phyloP scores from a whole-genome alignment of 2,888 invertebrate genomes.

The Schizaphis graminum region DNA sequence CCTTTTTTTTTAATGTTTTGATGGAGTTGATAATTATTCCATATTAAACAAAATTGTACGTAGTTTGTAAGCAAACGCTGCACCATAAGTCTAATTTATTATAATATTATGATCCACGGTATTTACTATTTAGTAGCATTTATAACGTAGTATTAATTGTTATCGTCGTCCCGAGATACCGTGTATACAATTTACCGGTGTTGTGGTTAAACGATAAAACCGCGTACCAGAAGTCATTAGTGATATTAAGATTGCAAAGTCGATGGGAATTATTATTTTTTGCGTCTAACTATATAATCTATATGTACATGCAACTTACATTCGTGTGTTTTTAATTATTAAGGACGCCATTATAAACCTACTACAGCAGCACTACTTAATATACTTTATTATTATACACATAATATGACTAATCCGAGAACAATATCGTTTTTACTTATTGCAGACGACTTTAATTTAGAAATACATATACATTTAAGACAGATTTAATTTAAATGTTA shows the following conservation, averaged over 20 bases:
- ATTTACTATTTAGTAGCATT: neutral
- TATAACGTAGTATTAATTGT: neutral
- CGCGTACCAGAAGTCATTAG: neutral
- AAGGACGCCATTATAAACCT: neutral
- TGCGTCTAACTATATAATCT: neutral
- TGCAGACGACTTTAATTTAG: neutral
- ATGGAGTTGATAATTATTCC: neutral
- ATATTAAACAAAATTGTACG: neutral
- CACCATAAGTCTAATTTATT: neutral
- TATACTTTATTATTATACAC: neutral
- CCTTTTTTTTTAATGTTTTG: neutral
- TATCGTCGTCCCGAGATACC: neutral
- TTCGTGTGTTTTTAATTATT: neutral
- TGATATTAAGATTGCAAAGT: neutral
- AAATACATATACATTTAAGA: neutral
- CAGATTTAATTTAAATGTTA: neutral
- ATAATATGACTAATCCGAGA: neutral
- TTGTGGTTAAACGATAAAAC: neutral
- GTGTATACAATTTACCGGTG: neutral
- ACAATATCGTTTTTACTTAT: neutral
- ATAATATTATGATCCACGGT: neutral
- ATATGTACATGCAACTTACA: neutral
- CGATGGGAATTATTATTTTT: neutral
- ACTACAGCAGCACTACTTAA: neutral
- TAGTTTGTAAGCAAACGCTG: neutral